A percentile compares a stretch with the other conserved stretches of the same genome.
These are phyloP conservation scores for Hypsopygia costalis DNA, from an alignment of 2,888 invertebrate genomes.

Conservation along the genomic window DNA sequence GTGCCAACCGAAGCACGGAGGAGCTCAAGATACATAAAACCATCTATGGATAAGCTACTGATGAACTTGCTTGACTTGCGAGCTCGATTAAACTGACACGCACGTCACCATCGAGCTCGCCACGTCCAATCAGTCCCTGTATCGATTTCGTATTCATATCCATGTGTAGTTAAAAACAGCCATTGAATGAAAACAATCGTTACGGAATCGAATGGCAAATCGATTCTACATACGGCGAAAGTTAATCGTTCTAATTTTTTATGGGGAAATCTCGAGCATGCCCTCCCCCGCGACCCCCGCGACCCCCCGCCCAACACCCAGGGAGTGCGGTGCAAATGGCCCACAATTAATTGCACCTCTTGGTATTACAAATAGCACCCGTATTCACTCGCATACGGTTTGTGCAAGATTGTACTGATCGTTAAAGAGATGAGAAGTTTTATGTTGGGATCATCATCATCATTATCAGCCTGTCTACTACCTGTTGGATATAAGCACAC, in stretches of 20 bases:
- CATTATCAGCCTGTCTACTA: no score
- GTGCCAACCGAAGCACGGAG: background rate
- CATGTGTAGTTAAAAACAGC: no score
- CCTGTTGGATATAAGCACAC: no score
- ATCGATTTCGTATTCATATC: no score
- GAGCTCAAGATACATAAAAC: background rate
- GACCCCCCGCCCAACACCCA: background rate
- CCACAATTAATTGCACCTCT: background rate
- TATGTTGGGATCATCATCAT: no score
- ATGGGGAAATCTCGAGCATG: background rate
- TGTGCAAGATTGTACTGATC: no score
- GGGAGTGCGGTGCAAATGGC: background rate
- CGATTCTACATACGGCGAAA: background rate
- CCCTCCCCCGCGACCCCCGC: background rate
- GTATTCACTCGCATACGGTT: background rate
- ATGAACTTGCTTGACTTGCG: no score
- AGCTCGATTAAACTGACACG: no score
- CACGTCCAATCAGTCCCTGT: no score
- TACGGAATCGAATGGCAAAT: background rate
- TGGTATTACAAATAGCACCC: slow-evolving; percentile 1
- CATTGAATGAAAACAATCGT: background rate
- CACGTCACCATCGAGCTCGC: no score
- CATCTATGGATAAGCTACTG: background rate
- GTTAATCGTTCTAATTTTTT: background rate
- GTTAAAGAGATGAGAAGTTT: no score